Evolutionary conservation across 2,888 invertebrate species (phyloP), one percentile per base, ranked within the genome.

Genomic region (Amphipoea oculea): DNA sequence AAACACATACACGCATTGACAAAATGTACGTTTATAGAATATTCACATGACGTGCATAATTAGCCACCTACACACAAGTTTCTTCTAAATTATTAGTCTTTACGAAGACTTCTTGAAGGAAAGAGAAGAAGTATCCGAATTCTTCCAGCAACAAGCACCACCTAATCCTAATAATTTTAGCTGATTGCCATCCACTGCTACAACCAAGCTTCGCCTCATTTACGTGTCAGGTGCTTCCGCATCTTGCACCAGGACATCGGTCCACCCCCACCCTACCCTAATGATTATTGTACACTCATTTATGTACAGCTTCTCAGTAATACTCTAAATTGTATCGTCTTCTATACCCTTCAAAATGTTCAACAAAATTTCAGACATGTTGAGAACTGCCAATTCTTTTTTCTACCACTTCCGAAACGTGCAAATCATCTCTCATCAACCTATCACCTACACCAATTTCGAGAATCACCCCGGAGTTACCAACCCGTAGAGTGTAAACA

Each of bases 401-500:
- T 54, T 63, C 65, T 45, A 29, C 42, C 20, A 73, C 76, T 77
- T 75, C 69, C 45, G 63, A 75, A 69, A 68, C 57, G 2, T 75
- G 83, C 51, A 36, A 51, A 40, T 9, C 48, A 70, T 85, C 85
- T 51, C 29, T 85, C 74, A 77, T 63, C 79, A 73, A 42, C 14
- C 51, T 36, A 57, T 66, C 65, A 66, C 54, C 42, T 42, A 11
- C 48, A 63, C n/a, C 1, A 73, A 68, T 74, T 84, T 77, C 29
- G 14, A 60, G 84, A 84, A 84, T 62, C 60, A 68, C n/a, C 23
- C n/a, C 40, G 40, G 12, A 36, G 63, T 83, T 75, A 69, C 72
- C 66, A 63, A 45, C 65, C 66, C 40, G 40, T 40, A 45, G 65
- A 69, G 12, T 74, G 73, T 86, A 85, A 85, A 85, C 86, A 85